Conservation (phyloP, 2,113 vertebrate species). For the Puma concolor region DNA sequence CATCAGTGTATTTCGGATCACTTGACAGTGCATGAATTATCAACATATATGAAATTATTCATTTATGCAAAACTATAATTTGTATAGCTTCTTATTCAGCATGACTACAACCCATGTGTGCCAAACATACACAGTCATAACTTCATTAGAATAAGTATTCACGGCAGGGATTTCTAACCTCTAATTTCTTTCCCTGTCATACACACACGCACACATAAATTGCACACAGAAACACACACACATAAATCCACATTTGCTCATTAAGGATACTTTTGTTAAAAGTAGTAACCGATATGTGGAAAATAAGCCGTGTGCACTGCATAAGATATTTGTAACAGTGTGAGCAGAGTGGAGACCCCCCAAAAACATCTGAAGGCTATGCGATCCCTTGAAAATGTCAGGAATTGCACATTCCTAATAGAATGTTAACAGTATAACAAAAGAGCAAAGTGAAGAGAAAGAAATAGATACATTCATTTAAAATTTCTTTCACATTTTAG, state of each 20-base stretch:
- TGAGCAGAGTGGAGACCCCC: background rate
- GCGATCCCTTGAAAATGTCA: constrained; percentile 45
- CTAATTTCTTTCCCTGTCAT: constrained; percentile 56
- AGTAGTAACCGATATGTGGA: constrained; percentile 1
- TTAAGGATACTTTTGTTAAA: constrained; percentile 41
- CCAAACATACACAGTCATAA: constrained; percentile 11
- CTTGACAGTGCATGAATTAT: constrained; percentile 66
- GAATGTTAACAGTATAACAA: background rate
- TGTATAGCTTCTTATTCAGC: constrained; percentile 43
- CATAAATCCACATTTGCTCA: constrained; percentile 31
- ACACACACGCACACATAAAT: constrained; percentile 56
- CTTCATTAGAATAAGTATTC: constrained; percentile 46
- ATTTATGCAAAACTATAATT: constrained; percentile 76
- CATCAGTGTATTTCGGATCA: constrained; percentile 31
- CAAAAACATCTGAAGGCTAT: background rate
- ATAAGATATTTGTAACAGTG: background rate
- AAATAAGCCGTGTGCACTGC: background rate
- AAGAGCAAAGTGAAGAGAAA: background rate
- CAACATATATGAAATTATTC: constrained; percentile 58
- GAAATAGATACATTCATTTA: background rate
- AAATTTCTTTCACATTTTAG: background rate
- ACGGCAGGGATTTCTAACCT: background rate
- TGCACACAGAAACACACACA: background rate
- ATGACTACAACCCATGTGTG: constrained; percentile 43
- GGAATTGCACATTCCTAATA: background rate